These are phyloP conservation scores for Goniozus legneri DNA, from an alignment of 1,140 invertebrate species.

Conservation along the genomic window DNA sequence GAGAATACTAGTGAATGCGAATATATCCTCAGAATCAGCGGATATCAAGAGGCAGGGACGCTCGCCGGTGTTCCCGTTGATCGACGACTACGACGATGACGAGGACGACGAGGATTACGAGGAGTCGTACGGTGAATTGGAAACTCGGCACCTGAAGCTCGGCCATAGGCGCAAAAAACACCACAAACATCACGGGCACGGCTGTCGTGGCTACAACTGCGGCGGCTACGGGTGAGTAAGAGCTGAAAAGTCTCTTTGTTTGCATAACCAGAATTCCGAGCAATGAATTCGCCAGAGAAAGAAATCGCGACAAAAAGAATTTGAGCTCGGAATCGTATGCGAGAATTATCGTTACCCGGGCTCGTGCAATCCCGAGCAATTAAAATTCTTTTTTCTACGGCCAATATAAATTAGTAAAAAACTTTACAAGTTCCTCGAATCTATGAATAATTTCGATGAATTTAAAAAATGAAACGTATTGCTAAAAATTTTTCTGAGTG, in stretches of 20 bases:
- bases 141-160: conserved; percentile 14
- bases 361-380: too few species aligned
- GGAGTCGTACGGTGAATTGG: background rate
- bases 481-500: too few species aligned
- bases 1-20: too few species aligned
- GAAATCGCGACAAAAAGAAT: background rate
- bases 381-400: too few species aligned
- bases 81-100: conserved; percentile 8
- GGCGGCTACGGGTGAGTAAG: conserved; percentile 18
- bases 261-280: background rate
- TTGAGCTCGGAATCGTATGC: too few species aligned
- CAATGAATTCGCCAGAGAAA: background rate
- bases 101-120: background rate
- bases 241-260: background rate
- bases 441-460: too few species aligned
- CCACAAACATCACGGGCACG: conserved; percentile 15
- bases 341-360: too few species aligned
- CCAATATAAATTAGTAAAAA: too few species aligned
- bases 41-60: conserved; percentile 15
- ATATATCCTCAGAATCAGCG: background rate
- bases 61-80: conserved; percentile 22
- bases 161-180: conserved; percentile 12
- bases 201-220: conserved; percentile 24
- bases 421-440: too few species aligned
- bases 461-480: too few species aligned